Base-by-base conservation (phyloP, 2,797 vertebrate species). In the Delichon dasypus region DNA sequence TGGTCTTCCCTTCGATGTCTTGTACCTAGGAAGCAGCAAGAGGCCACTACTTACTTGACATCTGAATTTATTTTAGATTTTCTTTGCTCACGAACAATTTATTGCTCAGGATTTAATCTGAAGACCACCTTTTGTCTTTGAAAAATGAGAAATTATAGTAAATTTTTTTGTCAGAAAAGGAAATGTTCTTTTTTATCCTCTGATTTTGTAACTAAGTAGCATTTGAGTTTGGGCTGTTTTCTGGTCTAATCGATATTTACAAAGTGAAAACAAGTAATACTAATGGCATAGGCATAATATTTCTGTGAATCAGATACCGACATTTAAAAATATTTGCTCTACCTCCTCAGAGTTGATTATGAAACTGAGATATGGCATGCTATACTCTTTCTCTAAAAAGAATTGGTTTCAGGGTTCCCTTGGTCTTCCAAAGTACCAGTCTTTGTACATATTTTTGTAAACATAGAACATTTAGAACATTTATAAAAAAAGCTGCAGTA, bases 171-270 rank as follows among this genome's bases (percentile, higher is more conserved):
- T 64, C 61, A 26, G 45, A 55, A 62, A 20, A 74, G 34, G 6
- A 67, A 27, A 70, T 30, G 6, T 75, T 92, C 60, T 81, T 18
- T 81, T 36, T 6, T 86, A 57, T 53, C 45, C 34, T 88, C 74
- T 94, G 30, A 40, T 91, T 91, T 94, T 94, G 50, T 87, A 93
- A 91, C 42, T 90, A 90, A 30, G 14, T 51, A 75, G 5, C 30
- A 84, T 93, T 97, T 92, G 60, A 89, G 81, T 94, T 87, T 81
- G n/a, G 16, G 29, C 34, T 40, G 11, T 19, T 66, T 74, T 86
- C 14, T 78, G 29, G 34, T 80, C 32, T 40, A 90, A 42, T 14
- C 23, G 71, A 72, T 92, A 21, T 23, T 95, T 94, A 93, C 64
- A 84, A 94, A 91, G 58, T 85, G 27, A 96, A 71, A 68, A 68